Percentiles rank a stretch among this genome's conserved stretches.
phyloP scores from a whole-genome alignment of 2,113 vertebrate genomes.

The Columba janthina region DNA sequence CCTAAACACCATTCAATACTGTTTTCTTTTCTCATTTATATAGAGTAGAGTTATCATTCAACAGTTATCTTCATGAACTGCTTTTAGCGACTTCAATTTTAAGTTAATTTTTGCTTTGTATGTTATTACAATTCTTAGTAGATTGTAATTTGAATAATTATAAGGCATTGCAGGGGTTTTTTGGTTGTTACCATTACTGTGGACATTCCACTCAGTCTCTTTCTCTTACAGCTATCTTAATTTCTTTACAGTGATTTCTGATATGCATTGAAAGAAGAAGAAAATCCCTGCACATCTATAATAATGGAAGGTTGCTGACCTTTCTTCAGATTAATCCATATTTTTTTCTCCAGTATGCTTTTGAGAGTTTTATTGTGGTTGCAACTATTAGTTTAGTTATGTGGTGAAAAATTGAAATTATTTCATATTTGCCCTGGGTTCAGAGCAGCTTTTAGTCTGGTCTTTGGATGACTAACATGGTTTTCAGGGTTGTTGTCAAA shows the following conservation, averaged over 20 bases:
- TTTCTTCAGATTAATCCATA: conserved; percentile 24
- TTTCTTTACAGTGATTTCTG: conserved; percentile 66
- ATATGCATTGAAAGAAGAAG: conserved; percentile 50
- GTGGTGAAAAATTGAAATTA: conserved; percentile 38
- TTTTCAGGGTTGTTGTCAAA: conserved; percentile 47
- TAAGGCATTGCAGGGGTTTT: conserved; percentile 45
- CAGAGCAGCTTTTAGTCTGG: conserved; percentile 52
- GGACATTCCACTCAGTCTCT: conserved; percentile 71
- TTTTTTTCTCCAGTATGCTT: conserved; percentile 46
- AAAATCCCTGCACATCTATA: conserved; percentile 54
- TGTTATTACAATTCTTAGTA: conserved; percentile 55
- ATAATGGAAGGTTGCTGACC: conserved; percentile 53
- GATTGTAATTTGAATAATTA: conserved; percentile 63
- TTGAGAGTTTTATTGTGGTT: conserved; percentile 40
- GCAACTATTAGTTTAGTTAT: conserved; percentile 39
- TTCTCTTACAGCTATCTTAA: conserved; percentile 54
- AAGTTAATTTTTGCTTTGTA: conserved; percentile 70
- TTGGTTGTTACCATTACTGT: conserved; percentile 51
- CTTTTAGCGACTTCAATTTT: conserved; percentile 58
- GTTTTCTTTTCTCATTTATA: conserved; percentile 62
- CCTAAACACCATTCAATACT: conserved; percentile 50
- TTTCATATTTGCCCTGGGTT: conserved; percentile 53
- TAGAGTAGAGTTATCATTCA: conserved; percentile 53
- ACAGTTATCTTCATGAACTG: conserved; percentile 68
- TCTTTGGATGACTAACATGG: conserved; percentile 26